Evolutionary conservation across 2,113 vertebrate genomes (phyloP).

Genomic region (Notarius lentiginosus): DNA sequence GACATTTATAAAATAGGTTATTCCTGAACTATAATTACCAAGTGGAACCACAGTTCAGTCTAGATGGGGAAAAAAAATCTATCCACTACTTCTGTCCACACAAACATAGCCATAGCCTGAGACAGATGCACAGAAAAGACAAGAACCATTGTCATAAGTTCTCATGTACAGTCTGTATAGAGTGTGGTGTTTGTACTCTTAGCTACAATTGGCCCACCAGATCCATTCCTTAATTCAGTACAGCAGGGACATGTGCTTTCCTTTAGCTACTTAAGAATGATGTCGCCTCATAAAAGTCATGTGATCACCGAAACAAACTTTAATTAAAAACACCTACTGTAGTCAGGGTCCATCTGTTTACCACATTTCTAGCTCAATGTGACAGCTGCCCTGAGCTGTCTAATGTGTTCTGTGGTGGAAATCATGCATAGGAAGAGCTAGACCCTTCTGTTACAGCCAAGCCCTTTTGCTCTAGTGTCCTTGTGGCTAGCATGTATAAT

Average conservation of each 20-base stretch:
- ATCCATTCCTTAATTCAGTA: constrained; percentile 49
- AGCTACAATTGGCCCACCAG: constrained; percentile 49
- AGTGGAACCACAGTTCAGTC: constrained; percentile 24
- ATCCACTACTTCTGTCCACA: constrained; percentile 5
- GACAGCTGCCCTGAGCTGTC: not conserved
- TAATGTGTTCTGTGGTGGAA: not conserved
- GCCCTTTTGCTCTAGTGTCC: not conserved
- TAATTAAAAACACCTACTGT: constrained; percentile 69
- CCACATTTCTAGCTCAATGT: constrained; percentile 14
- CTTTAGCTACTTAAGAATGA: constrained; percentile 64
- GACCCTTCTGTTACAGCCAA: not conserved
- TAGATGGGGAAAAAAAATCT: not conserved
- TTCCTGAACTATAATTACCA: constrained; percentile 24
- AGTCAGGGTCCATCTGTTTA: constrained; percentile 46
- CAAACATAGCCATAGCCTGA: constrained; percentile 2
- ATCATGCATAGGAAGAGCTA: not conserved
- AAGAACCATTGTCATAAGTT: constrained; percentile 5
- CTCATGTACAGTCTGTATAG: not conserved
- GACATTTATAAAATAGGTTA: not conserved
- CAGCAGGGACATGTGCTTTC: constrained; percentile 66
- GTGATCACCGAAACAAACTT: constrained; percentile 57
- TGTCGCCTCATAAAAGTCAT: constrained; percentile 67
- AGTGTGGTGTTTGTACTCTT: constrained; percentile 44
- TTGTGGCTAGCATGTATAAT: not conserved
- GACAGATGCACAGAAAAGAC: not conserved